Evolutionary conservation across 2,888 invertebrate species (phyloP), one percentile per base, ranked within the genome.

Genomic region (Oxyscelio sp.): DNA sequence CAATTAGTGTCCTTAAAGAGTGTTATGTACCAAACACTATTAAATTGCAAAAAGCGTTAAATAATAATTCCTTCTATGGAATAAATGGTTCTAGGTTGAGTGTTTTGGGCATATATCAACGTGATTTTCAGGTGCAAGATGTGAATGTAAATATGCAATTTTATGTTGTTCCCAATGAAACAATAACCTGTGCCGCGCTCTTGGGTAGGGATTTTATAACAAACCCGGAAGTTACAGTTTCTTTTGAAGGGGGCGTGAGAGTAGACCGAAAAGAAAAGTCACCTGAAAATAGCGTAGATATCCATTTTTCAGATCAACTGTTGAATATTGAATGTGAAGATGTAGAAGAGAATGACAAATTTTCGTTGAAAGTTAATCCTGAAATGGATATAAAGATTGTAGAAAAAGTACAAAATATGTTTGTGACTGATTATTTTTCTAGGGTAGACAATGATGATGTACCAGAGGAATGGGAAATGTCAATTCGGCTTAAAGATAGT

Each of bases 191-290:
- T 59, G 71, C 45, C 0, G 59, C 59, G 5, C 19, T 71, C 0
- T 45, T 59, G 19, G 71, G 71, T 1, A 13, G 81, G 3, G 31
- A 81, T 21, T 74, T 81, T 50, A 74, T 70, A 31, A 48, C 2
- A 6, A n/a, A 56, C 15, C 19, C 61, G 0, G 17, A 15, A 4
- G 24, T 70, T 21, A 56, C 13, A 4, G 5, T 48, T 3, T 34
- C 45, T 6, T 34, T 70, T 15, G 58, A 19, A 9, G 4, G 34
- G 0, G 5, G 40, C 19, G 31, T 70, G 8, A 11, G n/a, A 5
- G 11, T 70, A 0, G 13, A 2, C 2, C 22, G 13, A 13, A 24
- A 11, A 6, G 31, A 54, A 54, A 15, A 19, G 3, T 27, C 27
- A 38, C 15, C 52, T 6, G n/a, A 48, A 4, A 3, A 0, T 5